phyloP scores from a whole-genome alignment of 2,888 invertebrate genomes.

The Polyommatus icarus region DNA sequence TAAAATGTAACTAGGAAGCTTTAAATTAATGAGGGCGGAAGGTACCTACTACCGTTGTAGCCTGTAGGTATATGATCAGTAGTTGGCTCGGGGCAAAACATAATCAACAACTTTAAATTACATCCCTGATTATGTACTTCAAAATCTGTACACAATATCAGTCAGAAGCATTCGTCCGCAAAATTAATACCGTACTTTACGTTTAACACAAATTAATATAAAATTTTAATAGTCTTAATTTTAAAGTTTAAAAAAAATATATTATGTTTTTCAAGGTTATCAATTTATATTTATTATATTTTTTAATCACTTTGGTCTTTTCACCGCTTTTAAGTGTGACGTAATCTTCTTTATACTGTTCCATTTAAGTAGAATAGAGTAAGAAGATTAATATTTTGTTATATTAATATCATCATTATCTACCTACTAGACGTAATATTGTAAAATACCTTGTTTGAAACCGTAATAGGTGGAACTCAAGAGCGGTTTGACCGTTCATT shows the following conservation, averaged over 20 bases:
- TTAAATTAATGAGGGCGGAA: neutral
- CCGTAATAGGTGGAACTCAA: neutral
- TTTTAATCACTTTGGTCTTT: neutral
- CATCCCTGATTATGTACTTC: neutral
- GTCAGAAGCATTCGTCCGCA: neutral
- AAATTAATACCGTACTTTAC: too few relatives aligned
- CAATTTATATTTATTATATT: too few relatives aligned
- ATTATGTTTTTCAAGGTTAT: too few relatives aligned
- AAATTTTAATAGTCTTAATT: neutral
- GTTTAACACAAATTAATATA: neutral
- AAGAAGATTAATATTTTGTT: too few relatives aligned
- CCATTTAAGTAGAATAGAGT: too few relatives aligned
- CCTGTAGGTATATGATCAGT: too few relatives aligned
- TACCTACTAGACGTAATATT: neutral
- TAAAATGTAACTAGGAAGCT: neutral
- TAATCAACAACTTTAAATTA: slow-evolving; percentile 18
- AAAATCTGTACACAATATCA: neutral
- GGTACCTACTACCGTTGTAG: neutral
- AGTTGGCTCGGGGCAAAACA: neutral
- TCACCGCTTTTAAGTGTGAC: too few relatives aligned
- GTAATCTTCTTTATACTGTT: too few relatives aligned
- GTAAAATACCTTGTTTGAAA: neutral
- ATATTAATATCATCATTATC: neutral
- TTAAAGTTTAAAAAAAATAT: neutral
- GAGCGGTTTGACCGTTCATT: neutral